Evolutionary conservation across 2,113 vertebrate species (phyloP).

Genomic region (Nanorana parkeri): DNA sequence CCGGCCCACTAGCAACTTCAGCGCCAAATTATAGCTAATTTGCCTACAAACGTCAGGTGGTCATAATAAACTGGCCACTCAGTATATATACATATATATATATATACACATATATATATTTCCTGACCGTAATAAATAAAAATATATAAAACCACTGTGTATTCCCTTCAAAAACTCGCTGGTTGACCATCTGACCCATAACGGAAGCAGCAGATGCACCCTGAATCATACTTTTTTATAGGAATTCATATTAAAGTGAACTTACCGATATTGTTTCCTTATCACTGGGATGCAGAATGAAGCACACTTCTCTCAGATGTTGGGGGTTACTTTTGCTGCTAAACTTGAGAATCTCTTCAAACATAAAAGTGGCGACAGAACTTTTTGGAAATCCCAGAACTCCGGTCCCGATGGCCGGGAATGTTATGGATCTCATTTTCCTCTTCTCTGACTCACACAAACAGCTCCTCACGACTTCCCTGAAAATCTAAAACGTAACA

Average conservation of each 20-base stretch:
- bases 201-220: too few relatives aligned
- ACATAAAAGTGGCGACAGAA: conserved; percentile 72
- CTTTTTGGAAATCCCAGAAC: conserved; percentile 82
- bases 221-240: too few relatives aligned
- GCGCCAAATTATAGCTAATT: too few relatives aligned
- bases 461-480: conserved; percentile 72
- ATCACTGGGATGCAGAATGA: conserved; percentile 78
- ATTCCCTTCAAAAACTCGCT: too few relatives aligned
- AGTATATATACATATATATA: too few relatives aligned
- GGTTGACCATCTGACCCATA: too few relatives aligned
- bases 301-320: conserved; percentile 76
- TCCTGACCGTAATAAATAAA: too few relatives aligned
- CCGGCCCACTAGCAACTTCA: too few relatives aligned
- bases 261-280: conserved; percentile 77
- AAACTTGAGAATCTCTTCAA: conserved; percentile 76
- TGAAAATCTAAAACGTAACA: conserved; percentile 72
- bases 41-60: too few relatives aligned
- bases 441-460: conserved; percentile 72
- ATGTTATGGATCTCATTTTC: conserved; percentile 77
- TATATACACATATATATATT: too few relatives aligned
- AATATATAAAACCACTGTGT: too few relatives aligned
- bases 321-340: conserved; percentile 68
- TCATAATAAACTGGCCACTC: too few relatives aligned
- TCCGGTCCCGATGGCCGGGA: conserved; percentile 89
- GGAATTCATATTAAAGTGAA: background rate